phyloP scores from a whole-genome alignment of 2,113 vertebrate species.

The Narcine bancroftii region DNA sequence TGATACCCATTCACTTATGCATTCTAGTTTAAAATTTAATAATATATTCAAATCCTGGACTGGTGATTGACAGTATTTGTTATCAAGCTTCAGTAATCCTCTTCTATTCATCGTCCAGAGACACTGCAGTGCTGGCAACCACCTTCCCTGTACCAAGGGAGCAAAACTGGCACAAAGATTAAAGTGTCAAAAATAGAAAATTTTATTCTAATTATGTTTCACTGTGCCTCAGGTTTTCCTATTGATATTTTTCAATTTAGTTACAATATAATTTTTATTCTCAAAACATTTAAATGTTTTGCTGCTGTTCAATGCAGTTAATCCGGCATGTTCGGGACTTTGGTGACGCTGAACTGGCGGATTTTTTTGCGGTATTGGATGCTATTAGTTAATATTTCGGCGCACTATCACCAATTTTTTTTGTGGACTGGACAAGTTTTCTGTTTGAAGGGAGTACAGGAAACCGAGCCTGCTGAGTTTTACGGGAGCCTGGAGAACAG shows the following conservation, averaged over 20 bases:
- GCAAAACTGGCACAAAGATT: background rate
- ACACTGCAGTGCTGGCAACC: background rate
- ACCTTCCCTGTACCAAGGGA: no score
- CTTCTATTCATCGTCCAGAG: background rate
- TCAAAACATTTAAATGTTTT: background rate
- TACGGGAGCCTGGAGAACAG: no score
- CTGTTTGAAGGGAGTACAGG: no score
- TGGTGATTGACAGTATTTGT: no score
- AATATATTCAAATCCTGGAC: background rate
- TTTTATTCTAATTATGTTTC: background rate
- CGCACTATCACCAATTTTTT: no score
- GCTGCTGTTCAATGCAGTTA: background rate
- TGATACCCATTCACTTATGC: background rate
- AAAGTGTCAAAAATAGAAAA: background rate
- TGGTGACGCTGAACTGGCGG: no score
- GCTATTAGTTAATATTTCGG: no score
- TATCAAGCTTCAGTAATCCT: background rate
- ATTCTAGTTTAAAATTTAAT: background rate
- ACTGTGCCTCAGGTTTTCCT: background rate
- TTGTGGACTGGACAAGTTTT: no score
- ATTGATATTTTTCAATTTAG: background rate
- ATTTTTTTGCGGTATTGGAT: no score
- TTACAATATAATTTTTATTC: background rate
- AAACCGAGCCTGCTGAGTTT: no score
- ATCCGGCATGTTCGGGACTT: no score